phyloP scores from a whole-genome alignment of 1,140 invertebrate species.

The Pseudomyrmex cubaensis region DNA sequence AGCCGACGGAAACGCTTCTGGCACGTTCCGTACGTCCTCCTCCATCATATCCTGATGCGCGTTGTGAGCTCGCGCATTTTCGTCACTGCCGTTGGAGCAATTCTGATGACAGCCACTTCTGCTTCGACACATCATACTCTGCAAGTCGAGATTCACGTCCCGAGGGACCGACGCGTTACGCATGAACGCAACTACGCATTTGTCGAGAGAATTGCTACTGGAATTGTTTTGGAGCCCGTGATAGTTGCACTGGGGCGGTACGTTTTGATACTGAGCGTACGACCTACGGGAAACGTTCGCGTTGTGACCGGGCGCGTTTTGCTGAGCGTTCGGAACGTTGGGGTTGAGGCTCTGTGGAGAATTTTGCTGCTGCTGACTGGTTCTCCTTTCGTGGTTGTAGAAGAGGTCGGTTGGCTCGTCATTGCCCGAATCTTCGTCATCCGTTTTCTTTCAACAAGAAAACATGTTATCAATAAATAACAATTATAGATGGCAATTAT shows the following conservation, averaged over 20 bases:
- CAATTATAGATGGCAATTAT: too few relatives aligned
- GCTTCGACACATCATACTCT: constrained; percentile 36
- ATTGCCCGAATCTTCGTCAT: constrained; percentile 97
- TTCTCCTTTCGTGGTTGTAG: constrained; percentile 83
- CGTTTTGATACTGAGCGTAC: constrained; percentile 66
- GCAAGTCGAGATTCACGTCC: constrained; percentile 7
- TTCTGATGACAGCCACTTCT: constrained; percentile 25
- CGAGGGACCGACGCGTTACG: neutral
- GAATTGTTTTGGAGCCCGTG: constrained; percentile 20
- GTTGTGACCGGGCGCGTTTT: constrained; percentile 72
- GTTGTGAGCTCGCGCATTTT: neutral
- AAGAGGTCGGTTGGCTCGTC: constrained; percentile 94
- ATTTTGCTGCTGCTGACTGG: constrained; percentile 79
- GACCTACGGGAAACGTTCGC: constrained; percentile 65
- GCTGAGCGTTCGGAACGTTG: constrained; percentile 64
- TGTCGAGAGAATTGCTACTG: constrained; percentile 1
- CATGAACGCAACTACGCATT: neutral
- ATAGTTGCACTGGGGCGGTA: constrained; percentile 40
- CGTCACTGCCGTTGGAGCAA: constrained; percentile 14
- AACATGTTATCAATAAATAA: neutral
- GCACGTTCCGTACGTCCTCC: constrained; percentile 28
- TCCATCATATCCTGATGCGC: constrained; percentile 6
- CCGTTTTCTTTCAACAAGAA: constrained; percentile 88
- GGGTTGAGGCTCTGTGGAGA: constrained; percentile 73
- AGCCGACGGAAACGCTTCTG: neutral